Evolutionary conservation across 2,113 vertebrate genomes (phyloP), one percentile per base, ranked within the genome.

Genomic region (Reinhardtius hippoglossoides): DNA sequence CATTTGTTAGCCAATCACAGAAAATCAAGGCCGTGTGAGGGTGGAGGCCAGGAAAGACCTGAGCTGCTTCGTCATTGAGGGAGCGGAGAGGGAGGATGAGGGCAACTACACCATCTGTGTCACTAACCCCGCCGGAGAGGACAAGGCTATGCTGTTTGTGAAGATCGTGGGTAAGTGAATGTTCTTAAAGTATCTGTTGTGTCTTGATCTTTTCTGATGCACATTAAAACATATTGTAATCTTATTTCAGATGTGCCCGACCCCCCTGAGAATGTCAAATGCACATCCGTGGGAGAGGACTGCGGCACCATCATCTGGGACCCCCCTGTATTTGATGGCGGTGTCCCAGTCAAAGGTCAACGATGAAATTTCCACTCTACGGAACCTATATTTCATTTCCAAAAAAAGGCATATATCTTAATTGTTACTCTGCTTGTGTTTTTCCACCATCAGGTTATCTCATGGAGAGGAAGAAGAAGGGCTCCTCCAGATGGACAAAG

Each of bases 391-490:
- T 52, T n/a, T 2, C 9, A 46, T 31, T 37, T 54, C 6, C 52
- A 1, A 2, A 37, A 23, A 50, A 21, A 12, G 9, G 1, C 40
- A 42, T 12, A 42, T 42, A 42, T 42, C 10, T 42, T 13, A 42
- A 42, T 13, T 42, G 40, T 42, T 42, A 10, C 2, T 42, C 12
- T 42, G 40, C 40, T 37, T 42, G 40, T 10, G 40, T 24, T 50
- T 70, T 13, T 20, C n/a, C 4, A 44, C 44, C 9, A 9, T 63
- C 86, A 98, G 97, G 97, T 48, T 98, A 98, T 80, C 93, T 97
- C 60, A 92, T 98, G 92, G 97, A 98, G 91, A 94, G 97, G 78
- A 98, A 97, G 90, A 98, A 98, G 93, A 97, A 98, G 75, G 96
- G 96, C 20, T 97, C 96, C 8, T 93, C 93, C 24, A 94, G 96